These are phyloP conservation scores for Flexamia atlantica DNA, from an alignment of 2,888 invertebrate species.

Conservation along the genomic window DNA sequence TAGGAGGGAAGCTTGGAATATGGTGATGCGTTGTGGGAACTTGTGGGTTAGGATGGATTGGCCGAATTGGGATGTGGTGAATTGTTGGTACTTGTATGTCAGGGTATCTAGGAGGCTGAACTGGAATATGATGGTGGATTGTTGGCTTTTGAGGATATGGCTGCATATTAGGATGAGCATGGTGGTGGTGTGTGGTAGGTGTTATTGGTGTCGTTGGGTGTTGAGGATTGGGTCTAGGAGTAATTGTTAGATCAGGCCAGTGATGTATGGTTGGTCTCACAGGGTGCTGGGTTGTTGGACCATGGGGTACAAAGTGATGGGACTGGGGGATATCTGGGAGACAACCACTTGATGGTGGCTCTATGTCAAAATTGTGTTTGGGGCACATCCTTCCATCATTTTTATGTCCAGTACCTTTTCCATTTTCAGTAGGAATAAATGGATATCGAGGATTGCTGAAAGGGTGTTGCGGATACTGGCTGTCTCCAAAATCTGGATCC, in stretches of 20 bases:
- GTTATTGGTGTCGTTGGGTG: neutral
- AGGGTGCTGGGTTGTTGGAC: neutral
- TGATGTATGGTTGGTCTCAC: neutral
- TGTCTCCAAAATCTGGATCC: neutral
- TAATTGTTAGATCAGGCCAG: slow-evolving; percentile 8
- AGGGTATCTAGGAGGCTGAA: neutral
- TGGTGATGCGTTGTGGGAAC: neutral
- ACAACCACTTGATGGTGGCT: neutral
- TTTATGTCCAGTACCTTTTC: neutral
- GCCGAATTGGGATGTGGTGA: neutral
- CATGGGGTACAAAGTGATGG: neutral
- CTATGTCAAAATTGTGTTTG: too few species aligned
- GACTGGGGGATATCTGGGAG: neutral
- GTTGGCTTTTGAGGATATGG: neutral
- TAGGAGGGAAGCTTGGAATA: neutral
- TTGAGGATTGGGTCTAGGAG: neutral
- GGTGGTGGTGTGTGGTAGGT: neutral
- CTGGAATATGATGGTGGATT: neutral
- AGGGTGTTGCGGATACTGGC: neutral
- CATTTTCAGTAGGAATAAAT: too few species aligned
- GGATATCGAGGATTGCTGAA: neutral
- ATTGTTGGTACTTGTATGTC: neutral
- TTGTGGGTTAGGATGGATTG: neutral
- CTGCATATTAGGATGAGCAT: neutral
- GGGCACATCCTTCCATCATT: neutral